These are phyloP conservation scores for Agrypnus murinus DNA, from an alignment of 2,888 invertebrate genomes.

Conservation along the genomic window DNA sequence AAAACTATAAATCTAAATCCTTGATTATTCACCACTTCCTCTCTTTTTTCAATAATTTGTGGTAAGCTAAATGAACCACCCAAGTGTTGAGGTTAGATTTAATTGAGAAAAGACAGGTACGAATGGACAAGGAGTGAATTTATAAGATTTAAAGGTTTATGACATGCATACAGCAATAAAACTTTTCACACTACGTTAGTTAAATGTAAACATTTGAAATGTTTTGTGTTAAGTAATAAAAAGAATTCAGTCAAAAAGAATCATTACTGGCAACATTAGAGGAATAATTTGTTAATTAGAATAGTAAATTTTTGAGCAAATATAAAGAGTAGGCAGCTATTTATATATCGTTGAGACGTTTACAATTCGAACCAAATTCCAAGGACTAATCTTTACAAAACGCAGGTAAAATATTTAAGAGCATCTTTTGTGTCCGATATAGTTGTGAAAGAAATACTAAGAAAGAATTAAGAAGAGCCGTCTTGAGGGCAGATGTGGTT, in stretches of 20 bases:
- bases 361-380: slow-evolving; percentile 52
- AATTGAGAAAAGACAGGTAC: too few relatives aligned
- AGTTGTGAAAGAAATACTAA: slow-evolving; percentile 59
- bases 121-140: too few relatives aligned
- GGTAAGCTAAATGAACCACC: not conserved
- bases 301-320: slow-evolving; percentile 31
- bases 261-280: too few relatives aligned
- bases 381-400: slow-evolving; percentile 59
- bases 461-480: slow-evolving; percentile 59
- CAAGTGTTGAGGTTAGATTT: not conserved
- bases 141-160: not conserved
- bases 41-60: not conserved
- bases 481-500: slow-evolving; percentile 58
- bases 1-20: not conserved
- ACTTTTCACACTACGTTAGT: too few relatives aligned
- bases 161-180: too few relatives aligned
- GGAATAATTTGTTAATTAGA: slow-evolving; percentile 18
- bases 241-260: too few relatives aligned
- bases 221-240: too few relatives aligned
- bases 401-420: slow-evolving; percentile 63
- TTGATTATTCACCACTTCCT: slow-evolving; percentile 5
- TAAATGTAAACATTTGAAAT: too few relatives aligned
- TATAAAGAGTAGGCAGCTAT: slow-evolving; percentile 38
- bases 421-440: slow-evolving; percentile 62
- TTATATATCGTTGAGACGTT: slow-evolving; percentile 45